Evolutionary conservation across 2,888 invertebrate genomes (phyloP), one percentile per base, ranked within the genome.

Genomic region (Pristionchus mayeri): DNA sequence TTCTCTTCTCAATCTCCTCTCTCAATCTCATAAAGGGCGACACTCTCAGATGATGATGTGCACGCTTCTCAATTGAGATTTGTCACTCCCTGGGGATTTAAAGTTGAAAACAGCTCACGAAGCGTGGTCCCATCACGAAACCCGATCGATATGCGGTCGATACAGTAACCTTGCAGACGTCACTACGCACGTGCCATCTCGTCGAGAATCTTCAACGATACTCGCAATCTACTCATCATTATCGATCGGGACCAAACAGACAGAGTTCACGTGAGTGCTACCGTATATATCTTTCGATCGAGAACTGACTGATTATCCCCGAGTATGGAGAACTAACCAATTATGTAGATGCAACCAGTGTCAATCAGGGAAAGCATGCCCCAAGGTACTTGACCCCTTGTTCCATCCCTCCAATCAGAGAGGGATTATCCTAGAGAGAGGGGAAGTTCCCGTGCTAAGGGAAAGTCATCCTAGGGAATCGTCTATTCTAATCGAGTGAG

Each of bases 121-220:
- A 18, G 34, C 34, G 40, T 40, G 30, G 40, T n/a, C 44, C 4
- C n/a, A 71, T 34, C 44, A 2, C n/a, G n/a, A 71, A 71, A 40
- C 7, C 21, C 27, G 30, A 78, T 50, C 76, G 75, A 50, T 78
- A 75, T 48, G 11, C 30, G 1, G 1, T n/a, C n/a, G n/a, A 48
- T 71, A 60, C 60, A 4, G 76, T 78, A 75, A 1, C 40, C 37
- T 71, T 87, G 54, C 85, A 90, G 91, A 85, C 87, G 89, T 48
- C 88, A 88, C 79, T 89, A 87, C 75, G 90, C 91, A 9, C 88
- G 88, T 67, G 79, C 87, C 37, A 91, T 91, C 80, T 89, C 89
- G 78, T 87, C 87, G 11, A 80, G 90, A 81, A 90, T 91, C 76
- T 91, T 91, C 89, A 91, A 91, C 85, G 90, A 91, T 81, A 91